A percentile compares a stretch with the other conserved stretches of the same genome.
phyloP scores from a whole-genome alignment of 2,797 vertebrate species.

The Microcaecilia unicolor region DNA sequence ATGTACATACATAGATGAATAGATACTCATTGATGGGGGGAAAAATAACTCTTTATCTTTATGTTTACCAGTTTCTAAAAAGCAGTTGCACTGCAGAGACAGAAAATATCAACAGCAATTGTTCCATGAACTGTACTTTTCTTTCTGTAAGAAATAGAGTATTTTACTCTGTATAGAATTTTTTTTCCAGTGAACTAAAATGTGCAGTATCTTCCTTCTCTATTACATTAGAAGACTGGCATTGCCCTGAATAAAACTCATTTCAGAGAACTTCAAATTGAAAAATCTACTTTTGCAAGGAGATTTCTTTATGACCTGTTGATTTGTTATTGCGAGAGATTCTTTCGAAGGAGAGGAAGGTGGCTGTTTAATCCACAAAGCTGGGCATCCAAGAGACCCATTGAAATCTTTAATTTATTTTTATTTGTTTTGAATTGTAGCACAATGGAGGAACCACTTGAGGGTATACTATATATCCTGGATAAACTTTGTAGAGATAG shows the following conservation, averaged over 20 bases:
- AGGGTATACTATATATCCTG: no score
- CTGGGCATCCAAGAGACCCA: slow-evolving; percentile 13
- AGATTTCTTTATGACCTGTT: slow-evolving; percentile 16
- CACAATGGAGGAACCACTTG: slow-evolving; percentile 20
- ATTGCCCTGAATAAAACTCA: neutral
- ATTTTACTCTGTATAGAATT: no score
- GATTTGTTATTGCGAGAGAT: slow-evolving; percentile 7
- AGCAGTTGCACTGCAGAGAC: no score
- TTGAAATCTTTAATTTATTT: slow-evolving; percentile 33
- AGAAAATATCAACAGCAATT: no score
- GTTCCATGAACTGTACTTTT: no score
- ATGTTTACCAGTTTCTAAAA: no score
- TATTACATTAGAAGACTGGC: neutral
- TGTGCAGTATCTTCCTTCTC: neutral
- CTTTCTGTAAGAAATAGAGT: no score
- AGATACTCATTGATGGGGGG: no score
- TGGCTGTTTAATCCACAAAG: slow-evolving; percentile 1
- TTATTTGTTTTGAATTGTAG: slow-evolving; percentile 18
- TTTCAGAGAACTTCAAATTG: neutral
- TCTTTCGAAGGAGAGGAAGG: slow-evolving; percentile 2
- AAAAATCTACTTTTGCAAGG: neutral
- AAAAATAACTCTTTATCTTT: no score
- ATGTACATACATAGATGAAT: no score
- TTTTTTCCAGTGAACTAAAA: no score
- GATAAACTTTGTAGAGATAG: no score